Base-by-base conservation (phyloP, 2,888 invertebrate genomes). In the Pristionchus japonicus region DNA sequence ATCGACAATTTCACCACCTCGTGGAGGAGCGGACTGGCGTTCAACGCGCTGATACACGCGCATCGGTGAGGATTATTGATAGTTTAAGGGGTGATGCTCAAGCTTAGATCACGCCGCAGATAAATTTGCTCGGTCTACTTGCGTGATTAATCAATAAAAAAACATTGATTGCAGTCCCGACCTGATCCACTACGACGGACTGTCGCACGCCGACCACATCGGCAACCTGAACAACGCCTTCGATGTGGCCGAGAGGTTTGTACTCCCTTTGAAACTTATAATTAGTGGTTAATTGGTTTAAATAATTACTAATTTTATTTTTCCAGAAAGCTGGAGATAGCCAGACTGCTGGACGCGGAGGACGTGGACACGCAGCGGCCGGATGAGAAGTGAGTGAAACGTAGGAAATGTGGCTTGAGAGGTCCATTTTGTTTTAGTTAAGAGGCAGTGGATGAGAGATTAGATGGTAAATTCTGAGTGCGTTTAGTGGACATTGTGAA, bases 161-260 rank as follows among this genome's bases (percentile, higher is more conserved):
- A 64, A 64, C 27, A 4, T 61, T 27, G 0, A 61, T 93, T 82
- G n/a, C 92, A 96, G 98, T 90, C 98, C 99, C 17, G 99, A 99
- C 95, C 96, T 99, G 92, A 97, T 99, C 95, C 90, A 93, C 89
- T 94, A 91, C 91, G 91, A 96, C 92, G 96, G 96, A 89, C 96
- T 99, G 88, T 96, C 97, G 86, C 97, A 96, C 84, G 96, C 96
- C 83, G 97, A 97, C 94, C 97, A 98, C 95, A 97, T 99, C 94
- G 97, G 97, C 94, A 99, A 99, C 94, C 96, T 99, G 92, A 98
- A 99, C 96, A 97, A 98, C 95, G 99, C 99, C 52, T 99, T 99
- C 95, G 97, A 98, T 94, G 96, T 97, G 88, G 99, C 99, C 0
- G 97, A 97, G 95, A 96, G 96, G 87, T n/a, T n/a, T n/a, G n/a